Conservation (phyloP, 2,888 invertebrate species). For the Chalcosyrphus nemorum region DNA sequence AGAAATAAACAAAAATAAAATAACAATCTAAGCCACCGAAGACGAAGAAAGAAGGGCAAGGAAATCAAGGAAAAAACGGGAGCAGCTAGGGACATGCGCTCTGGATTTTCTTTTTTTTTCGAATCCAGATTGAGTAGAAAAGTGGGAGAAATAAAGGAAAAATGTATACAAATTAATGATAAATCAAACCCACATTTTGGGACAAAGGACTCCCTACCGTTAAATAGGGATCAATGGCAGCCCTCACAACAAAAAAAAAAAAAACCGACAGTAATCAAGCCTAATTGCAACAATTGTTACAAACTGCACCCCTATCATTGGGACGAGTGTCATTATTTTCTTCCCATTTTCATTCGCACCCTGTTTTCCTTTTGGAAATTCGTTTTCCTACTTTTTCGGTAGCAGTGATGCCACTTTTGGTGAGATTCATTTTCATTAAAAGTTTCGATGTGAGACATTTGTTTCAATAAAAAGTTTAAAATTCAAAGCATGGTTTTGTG, state of each 20-base stretch:
- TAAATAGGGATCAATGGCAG: constrained; percentile 25
- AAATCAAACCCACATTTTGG: constrained; percentile 9
- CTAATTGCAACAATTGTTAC: constrained; percentile 52
- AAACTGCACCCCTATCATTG: constrained; percentile 42
- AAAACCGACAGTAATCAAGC: constrained; percentile 35
- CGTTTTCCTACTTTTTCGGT: not conserved
- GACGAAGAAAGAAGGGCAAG: not conserved
- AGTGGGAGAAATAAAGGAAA: not conserved
- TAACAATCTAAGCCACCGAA: not conserved
- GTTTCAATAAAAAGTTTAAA: too few species aligned
- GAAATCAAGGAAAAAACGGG: constrained; percentile 30
- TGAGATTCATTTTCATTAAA: too few species aligned
- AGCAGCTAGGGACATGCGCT: constrained; percentile 53
- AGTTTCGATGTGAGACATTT: too few species aligned
- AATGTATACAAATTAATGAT: constrained; percentile 18
- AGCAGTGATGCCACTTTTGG: constrained; percentile 37
- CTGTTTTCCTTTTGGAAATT: constrained; percentile 3
- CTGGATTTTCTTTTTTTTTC: constrained; percentile 2
- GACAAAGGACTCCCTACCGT: constrained; percentile 21
- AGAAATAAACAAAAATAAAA: constrained; percentile 39
- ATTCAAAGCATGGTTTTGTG: too few species aligned
- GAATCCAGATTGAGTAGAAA: constrained; percentile 6
- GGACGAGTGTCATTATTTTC: not conserved
- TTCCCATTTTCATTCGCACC: not conserved
- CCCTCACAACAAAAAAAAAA: too few species aligned